Percentiles rank a stretch among this genome's conserved stretches.
Conservation (phyloP, 2,113 vertebrate species). For the Syngnathus typhle region DNA sequence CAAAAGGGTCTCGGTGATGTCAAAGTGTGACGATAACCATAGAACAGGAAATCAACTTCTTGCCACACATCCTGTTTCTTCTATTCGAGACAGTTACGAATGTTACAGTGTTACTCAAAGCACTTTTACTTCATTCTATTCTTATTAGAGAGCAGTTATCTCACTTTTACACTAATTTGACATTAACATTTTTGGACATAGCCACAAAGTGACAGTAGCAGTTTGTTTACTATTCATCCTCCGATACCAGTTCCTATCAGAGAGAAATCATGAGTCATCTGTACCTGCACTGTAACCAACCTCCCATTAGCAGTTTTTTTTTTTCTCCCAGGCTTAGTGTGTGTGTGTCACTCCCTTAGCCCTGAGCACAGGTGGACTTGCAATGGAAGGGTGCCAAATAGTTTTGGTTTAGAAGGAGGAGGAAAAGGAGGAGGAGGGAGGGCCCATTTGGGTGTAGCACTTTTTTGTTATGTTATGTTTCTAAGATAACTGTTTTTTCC, state of each 20-base stretch:
- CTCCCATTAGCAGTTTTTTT: neutral
- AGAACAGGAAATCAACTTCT: too few relatives aligned
- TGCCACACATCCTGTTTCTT: too few relatives aligned
- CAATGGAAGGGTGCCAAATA: constrained; percentile 86
- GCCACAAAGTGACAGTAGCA: too few relatives aligned
- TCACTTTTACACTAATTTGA: neutral
- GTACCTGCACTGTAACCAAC: neutral
- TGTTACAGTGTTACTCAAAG: too few relatives aligned
- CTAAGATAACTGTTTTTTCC: constrained; percentile 73
- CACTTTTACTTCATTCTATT: too few relatives aligned
- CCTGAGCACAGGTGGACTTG: constrained; percentile 88
- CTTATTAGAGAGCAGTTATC: too few relatives aligned
- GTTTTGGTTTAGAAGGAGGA: constrained; percentile 88
- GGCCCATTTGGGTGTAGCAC: constrained; percentile 79
- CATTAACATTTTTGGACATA: neutral
- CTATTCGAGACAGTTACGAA: too few relatives aligned
- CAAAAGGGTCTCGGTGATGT: too few relatives aligned
- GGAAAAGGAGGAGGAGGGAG: constrained; percentile 70
- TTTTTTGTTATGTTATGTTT: constrained; percentile 73
- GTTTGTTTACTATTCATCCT: neutral
- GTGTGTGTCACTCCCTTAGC: constrained; percentile 67
- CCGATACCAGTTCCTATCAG: neutral
- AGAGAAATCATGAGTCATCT: neutral
- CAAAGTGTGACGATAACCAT: too few relatives aligned
- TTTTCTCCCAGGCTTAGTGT: constrained; percentile 3